phyloP scores from a whole-genome alignment of 2,888 invertebrate species.

The Noctuana brunneofusca region DNA sequence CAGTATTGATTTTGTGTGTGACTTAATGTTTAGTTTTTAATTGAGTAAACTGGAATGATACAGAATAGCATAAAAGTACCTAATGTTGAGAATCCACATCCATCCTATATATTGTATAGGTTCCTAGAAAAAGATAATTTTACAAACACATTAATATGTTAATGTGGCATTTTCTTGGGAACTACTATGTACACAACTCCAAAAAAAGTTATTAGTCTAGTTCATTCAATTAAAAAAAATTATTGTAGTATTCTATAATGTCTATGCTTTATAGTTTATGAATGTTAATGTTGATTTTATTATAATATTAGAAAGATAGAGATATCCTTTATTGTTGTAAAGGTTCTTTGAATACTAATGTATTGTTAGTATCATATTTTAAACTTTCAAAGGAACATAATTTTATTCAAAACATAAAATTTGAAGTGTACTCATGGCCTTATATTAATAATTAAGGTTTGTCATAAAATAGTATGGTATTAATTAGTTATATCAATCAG shows the following conservation, averaged over 20 bases:
- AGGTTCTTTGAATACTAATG: not conserved
- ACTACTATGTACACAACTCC: no score
- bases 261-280: constrained; percentile 23
- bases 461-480: constrained; percentile 5
- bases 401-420: not conserved
- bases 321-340: not conserved
- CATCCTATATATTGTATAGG: no score
- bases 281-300: constrained; percentile 20
- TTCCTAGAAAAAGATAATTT: no score
- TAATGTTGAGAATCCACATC: no score
- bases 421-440: constrained; percentile 15
- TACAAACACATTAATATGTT: no score
- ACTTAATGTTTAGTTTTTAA: constrained; percentile 32
- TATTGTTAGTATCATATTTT: not conserved
- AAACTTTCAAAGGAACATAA: not conserved
- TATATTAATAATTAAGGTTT: constrained; percentile 12
- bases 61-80: not conserved
- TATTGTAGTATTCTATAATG: constrained; percentile 5
- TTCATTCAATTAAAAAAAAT: constrained; percentile 1
- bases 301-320: not conserved
- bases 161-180: no score
- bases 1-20: constrained; percentile 39
- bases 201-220: not conserved
- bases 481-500: constrained; percentile 1
- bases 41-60: not conserved